Conservation (phyloP, 2,113 vertebrate species). For the Cyanoliseus patagonus region DNA sequence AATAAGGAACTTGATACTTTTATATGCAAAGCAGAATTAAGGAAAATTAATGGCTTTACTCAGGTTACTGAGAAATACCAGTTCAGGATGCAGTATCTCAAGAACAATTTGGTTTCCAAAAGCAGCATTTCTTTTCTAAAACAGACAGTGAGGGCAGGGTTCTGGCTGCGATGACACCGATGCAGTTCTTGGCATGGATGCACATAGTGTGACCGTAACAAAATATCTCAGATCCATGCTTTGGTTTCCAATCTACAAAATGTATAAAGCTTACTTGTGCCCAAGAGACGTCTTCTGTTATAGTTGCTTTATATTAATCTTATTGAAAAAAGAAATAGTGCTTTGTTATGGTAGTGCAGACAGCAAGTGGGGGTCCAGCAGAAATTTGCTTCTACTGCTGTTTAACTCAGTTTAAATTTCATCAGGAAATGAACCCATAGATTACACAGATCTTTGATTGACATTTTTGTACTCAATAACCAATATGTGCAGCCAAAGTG, state of each 20-base stretch:
- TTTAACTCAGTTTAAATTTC: not conserved
- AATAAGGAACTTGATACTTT: not conserved
- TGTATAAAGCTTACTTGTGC: not conserved
- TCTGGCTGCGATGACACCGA: not conserved
- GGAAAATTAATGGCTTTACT: not conserved
- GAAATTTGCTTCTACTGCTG: not conserved
- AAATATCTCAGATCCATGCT: not conserved
- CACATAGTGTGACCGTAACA: not conserved
- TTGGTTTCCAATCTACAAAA: not conserved
- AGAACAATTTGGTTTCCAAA: not conserved
- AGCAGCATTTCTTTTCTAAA: not conserved
- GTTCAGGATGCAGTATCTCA: not conserved
- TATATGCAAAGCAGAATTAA: not conserved
- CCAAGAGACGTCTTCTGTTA: not conserved
- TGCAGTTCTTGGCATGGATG: not conserved
- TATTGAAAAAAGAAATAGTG: not conserved
- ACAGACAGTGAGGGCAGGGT: too few species aligned
- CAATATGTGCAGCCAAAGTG: not conserved
- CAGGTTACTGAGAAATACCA: not conserved
- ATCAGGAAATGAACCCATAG: not conserved
- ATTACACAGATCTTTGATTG: not conserved
- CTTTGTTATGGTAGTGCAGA: not conserved
- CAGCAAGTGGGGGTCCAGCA: not conserved
- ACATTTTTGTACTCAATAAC: not conserved
- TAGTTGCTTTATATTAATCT: not conserved